These are phyloP conservation scores for Hepsetus odoe DNA, from an alignment of 2,113 vertebrate genomes.

Conservation along the genomic window DNA sequence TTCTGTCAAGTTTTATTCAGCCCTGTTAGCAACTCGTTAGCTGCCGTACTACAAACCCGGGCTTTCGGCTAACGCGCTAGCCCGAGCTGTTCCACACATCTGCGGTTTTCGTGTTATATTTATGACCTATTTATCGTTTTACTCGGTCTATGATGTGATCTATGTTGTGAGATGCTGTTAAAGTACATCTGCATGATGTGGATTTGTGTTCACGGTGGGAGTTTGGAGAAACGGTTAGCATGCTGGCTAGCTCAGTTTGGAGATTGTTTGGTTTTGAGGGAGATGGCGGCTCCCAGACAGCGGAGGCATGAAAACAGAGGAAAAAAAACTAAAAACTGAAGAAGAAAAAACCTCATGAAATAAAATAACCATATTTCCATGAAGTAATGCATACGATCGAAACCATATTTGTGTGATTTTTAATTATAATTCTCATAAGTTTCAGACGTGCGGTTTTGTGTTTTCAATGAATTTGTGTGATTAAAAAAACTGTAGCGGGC, in stretches of 20 bases:
- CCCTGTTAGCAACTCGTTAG: neutral
- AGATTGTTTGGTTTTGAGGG: slow-evolving; percentile 60
- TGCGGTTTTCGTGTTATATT: too few species aligned
- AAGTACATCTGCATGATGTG: too few species aligned
- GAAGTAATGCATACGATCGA: neutral
- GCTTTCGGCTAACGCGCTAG: slow-evolving; percentile 36
- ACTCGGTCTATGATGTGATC: too few species aligned
- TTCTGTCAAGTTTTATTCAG: slow-evolving; percentile 10
- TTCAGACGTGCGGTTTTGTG: neutral
- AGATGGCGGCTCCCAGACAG: slow-evolving; percentile 80
- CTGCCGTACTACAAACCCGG: too few species aligned
- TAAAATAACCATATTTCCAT: too few species aligned
- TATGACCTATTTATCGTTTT: too few species aligned
- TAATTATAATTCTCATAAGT: neutral
- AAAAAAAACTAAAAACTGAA: neutral
- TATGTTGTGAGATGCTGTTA: too few species aligned
- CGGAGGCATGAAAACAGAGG: slow-evolving; percentile 59
- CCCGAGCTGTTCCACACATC: too few species aligned
- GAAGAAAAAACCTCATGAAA: neutral
- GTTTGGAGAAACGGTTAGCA: too few species aligned
- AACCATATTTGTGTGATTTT: neutral
- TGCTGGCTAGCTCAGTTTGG: slow-evolving; percentile 17
- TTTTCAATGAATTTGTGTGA: neutral
- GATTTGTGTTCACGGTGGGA: too few species aligned
- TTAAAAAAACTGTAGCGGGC: neutral